Conservation (phyloP, 2,797 vertebrate species). For the Peromyscus nudipes region DNA sequence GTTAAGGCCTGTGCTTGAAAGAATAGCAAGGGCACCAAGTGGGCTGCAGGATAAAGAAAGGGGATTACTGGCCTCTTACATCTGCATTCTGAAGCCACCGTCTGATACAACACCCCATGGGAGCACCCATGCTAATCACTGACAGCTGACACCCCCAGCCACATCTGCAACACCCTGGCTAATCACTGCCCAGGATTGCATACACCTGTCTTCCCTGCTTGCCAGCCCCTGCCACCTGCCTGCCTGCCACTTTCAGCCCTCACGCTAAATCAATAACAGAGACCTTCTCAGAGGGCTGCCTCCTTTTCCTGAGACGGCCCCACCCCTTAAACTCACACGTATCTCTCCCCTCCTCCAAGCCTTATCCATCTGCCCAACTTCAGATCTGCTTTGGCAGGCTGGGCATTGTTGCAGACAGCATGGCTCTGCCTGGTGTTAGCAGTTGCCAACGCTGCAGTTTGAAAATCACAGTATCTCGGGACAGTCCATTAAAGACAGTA, state of each 20-base stretch:
- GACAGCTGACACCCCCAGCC: conserved; percentile 68
- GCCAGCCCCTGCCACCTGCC: conserved; percentile 68
- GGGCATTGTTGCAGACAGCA: not conserved
- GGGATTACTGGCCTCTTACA: not conserved
- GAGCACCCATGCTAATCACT: conserved; percentile 12
- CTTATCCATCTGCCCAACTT: conserved; percentile 34
- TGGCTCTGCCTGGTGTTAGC: conserved; percentile 34
- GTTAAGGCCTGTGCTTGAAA: not conserved
- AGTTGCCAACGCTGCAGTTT: conserved; percentile 68
- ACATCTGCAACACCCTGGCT: conserved; percentile 72
- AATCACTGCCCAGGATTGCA: conserved; percentile 49
- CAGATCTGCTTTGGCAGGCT: conserved; percentile 27
- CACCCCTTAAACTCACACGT: not conserved
- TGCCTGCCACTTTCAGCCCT: conserved; percentile 77
- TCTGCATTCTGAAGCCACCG: conserved; percentile 73
- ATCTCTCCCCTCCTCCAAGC: conserved; percentile 3
- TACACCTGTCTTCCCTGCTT: conserved; percentile 61
- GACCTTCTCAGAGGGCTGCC: conserved; percentile 50
- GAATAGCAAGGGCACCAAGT: not conserved
- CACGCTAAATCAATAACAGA: conserved; percentile 76
- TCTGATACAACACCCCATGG: conserved; percentile 38
- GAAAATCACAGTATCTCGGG: conserved; percentile 68
- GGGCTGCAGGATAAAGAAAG: not conserved
- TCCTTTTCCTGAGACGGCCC: not conserved
- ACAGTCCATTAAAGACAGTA: conserved; percentile 83